Percentiles rank a stretch among this genome's conserved stretches.
Evolutionary conservation across 2,888 invertebrate genomes (phyloP).

Genomic region (Alloscopus bannaensis): DNA sequence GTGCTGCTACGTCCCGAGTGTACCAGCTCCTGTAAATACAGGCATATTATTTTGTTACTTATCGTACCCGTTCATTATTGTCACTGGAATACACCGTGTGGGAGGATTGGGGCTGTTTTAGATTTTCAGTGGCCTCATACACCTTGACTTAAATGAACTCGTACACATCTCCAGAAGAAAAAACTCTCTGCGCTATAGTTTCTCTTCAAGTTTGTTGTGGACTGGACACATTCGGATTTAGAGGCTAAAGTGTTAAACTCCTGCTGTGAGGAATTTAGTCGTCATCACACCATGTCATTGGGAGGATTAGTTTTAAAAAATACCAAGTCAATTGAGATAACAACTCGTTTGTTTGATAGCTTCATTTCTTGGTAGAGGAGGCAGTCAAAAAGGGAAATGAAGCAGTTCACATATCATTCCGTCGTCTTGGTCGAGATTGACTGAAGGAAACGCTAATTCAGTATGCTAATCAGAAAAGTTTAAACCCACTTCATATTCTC

Average conservation of each 20-base stretch:
- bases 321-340: no score
- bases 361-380: conserved; percentile 1
- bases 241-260: conserved; percentile 1
- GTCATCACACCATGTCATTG: neutral
- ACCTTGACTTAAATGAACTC: neutral
- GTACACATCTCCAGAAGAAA: neutral
- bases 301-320: no score
- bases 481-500: no score
- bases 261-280: neutral
- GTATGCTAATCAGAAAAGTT: no score
- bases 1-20: neutral
- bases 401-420: neutral
- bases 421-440: neutral
- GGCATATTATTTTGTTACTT: neutral
- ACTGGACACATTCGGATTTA: neutral
- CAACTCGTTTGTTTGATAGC: neutral
- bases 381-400: neutral
- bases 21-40: neutral
- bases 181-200: neutral
- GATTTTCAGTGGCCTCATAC: no score
- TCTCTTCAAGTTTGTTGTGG: neutral
- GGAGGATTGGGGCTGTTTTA: neutral
- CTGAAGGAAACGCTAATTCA: neutral
- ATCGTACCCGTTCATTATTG: neutral
- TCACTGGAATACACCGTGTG: neutral